These are phyloP conservation scores for Acleris emargana DNA, from an alignment of 2,888 invertebrate species.

Conservation along the genomic window DNA sequence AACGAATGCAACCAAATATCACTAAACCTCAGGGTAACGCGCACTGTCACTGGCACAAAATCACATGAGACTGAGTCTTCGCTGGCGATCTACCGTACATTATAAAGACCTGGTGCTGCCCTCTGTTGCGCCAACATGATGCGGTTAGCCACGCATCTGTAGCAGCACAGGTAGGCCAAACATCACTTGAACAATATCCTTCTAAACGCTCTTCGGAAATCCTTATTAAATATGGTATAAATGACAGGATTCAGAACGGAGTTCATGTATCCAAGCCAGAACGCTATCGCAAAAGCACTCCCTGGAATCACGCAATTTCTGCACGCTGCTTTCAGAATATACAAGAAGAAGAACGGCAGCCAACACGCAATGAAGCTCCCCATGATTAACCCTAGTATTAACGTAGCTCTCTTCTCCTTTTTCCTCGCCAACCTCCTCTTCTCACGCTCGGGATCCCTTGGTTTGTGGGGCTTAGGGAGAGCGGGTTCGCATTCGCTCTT, in stretches of 20 bases:
- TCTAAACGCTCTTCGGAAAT: conserved; percentile 97
- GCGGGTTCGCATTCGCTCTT: conserved; percentile 87
- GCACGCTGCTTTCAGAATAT: conserved; percentile 93
- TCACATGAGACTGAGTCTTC: conserved; percentile 32
- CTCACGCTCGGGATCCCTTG: conserved; percentile 95
- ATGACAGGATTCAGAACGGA: conserved; percentile 97
- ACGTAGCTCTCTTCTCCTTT: conserved; percentile 97
- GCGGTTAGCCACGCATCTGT: conserved; percentile 87
- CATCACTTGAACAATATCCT: conserved; percentile 98
- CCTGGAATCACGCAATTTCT: conserved; percentile 89
- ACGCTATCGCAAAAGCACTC: conserved; percentile 95
- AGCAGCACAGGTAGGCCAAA: conserved; percentile 93
- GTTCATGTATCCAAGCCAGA: conserved; percentile 99
- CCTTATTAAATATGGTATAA: conserved; percentile 98
- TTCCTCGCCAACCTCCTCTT: conserved; percentile 96
- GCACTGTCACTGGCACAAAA: conserved; percentile 17
- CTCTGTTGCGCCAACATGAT: conserved; percentile 85
- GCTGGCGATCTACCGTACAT: conserved; percentile 60
- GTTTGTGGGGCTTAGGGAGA: conserved; percentile 89
- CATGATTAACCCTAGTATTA: conserved; percentile 98
- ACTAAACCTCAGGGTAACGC: conserved; percentile 14
- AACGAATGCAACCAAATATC: not conserved
- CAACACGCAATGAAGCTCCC: conserved; percentile 99
- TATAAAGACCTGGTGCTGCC: conserved; percentile 86
- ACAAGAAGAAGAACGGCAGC: conserved; percentile 98